A percentile compares a stretch with the other conserved stretches of the same genome.
phyloP scores from a whole-genome alignment of 2,888 invertebrate genomes.

The Coleophora flavipennella region DNA sequence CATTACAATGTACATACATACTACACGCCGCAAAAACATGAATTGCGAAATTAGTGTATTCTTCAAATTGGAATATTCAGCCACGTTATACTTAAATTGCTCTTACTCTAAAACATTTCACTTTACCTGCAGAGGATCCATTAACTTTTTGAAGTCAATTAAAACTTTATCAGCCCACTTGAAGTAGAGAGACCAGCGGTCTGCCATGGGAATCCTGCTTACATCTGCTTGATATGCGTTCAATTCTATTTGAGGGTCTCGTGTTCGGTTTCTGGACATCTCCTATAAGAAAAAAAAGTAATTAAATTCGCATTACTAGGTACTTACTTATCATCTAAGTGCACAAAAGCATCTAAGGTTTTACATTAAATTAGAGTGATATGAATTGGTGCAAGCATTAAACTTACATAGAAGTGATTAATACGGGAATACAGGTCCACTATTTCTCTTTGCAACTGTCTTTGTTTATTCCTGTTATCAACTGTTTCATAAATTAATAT shows the following conservation, averaged over 20 bases:
- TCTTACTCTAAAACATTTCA: too few relatives aligned
- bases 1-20: too few relatives aligned
- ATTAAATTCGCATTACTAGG: too few relatives aligned
- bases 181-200: slow-evolving; percentile 50
- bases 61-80: too few relatives aligned
- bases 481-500: slow-evolving; percentile 13
- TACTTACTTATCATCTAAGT: too few relatives aligned
- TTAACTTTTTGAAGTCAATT: slow-evolving; percentile 18
- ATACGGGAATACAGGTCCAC: slow-evolving; percentile 19
- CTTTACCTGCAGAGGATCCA: slow-evolving; percentile 33
- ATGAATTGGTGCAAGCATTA: background rate
- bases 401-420: slow-evolving; percentile 34
- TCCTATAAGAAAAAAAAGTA: slow-evolving; percentile 26
- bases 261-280: slow-evolving; percentile 22
- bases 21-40: too few relatives aligned
- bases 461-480: slow-evolving; percentile 12
- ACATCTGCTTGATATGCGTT: slow-evolving; percentile 16
- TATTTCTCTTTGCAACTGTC: slow-evolving; percentile 19
- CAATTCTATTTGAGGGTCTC: slow-evolving; percentile 14
- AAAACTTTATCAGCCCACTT: slow-evolving; percentile 30
- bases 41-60: too few relatives aligned
- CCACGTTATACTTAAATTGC: too few relatives aligned
- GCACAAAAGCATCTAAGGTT: background rate
- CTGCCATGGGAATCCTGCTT: slow-evolving; percentile 14
- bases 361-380: background rate